phyloP scores from a whole-genome alignment of 2,797 vertebrate genomes.

The Pelochelys cantorii region DNA sequence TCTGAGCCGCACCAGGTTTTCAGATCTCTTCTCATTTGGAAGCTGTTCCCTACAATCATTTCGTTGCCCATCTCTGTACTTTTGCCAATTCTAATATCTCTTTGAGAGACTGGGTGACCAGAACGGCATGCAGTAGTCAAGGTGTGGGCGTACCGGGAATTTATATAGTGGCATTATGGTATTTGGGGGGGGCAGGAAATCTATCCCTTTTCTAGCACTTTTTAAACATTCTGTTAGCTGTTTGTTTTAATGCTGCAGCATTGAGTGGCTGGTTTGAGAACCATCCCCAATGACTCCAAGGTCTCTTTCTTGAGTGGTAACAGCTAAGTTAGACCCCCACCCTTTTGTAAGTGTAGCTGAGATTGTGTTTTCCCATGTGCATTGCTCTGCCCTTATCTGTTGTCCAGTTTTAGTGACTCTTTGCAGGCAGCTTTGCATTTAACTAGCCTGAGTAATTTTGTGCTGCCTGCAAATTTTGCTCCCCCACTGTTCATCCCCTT shows the following conservation, averaged over 20 bases:
- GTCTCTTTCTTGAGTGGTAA: neutral
- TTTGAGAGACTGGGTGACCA: neutral
- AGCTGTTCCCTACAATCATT: neutral
- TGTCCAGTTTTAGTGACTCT: neutral
- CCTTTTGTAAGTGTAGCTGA: neutral
- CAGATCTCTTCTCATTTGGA: neutral
- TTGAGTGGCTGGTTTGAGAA: neutral
- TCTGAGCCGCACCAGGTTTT: neutral
- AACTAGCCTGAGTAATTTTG: neutral
- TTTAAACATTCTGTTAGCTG: neutral
- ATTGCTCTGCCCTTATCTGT: neutral
- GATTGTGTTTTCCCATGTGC: neutral
- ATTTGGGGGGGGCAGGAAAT: neutral
- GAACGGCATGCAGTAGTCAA: neutral
- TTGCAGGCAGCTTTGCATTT: neutral
- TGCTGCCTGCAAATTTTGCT: neutral
- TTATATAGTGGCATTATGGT: neutral
- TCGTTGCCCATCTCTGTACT: neutral
- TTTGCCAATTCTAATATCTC: neutral
- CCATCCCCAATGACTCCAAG: neutral
- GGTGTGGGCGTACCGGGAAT: neutral
- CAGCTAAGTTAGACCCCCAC: neutral
- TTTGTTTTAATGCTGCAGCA: neutral
- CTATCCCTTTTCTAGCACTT: neutral
- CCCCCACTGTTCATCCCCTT: neutral